These are phyloP conservation scores for Sebastes kiyomatsui DNA, from an alignment of 2,797 vertebrate genomes.

Conservation along the genomic window DNA sequence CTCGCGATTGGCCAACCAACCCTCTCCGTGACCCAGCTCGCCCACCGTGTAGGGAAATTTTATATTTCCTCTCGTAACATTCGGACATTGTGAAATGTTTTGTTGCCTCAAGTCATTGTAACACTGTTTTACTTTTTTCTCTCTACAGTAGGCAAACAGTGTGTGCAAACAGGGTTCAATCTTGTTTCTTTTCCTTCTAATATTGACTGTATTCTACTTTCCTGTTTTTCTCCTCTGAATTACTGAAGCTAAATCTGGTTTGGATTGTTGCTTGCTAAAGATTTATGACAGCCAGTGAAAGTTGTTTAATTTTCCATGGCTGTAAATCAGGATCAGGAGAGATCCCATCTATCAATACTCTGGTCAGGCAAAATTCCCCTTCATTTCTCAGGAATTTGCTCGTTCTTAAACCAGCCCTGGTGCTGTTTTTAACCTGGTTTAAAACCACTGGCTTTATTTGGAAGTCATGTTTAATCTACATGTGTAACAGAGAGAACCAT, in stretches of 20 bases:
- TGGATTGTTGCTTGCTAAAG: constrained; percentile 29
- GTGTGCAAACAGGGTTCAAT: neutral
- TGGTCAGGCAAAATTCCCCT: constrained; percentile 33
- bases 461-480: constrained; percentile 22
- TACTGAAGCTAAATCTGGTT: constrained; percentile 38
- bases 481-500: neutral
- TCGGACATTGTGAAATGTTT: constrained; percentile 23
- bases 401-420: neutral
- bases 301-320: constrained; percentile 64
- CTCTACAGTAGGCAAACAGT: constrained; percentile 25
- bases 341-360: constrained; percentile 57
- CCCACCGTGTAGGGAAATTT: constrained; percentile 48
- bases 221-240: neutral
- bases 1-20: constrained; percentile 67
- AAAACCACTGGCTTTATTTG: constrained; percentile 25
- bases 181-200: neutral
- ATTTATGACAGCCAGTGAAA: constrained; percentile 48
- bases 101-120: neutral
- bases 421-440: constrained; percentile 8
- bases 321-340: constrained; percentile 67
- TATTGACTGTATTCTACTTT: neutral
- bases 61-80: constrained; percentile 38
- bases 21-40: constrained; percentile 65
- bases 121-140: neutral
- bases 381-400: constrained; percentile 46